These are phyloP conservation scores for Chrysotoxum bicinctum DNA, from an alignment of 2,888 invertebrate genomes.

Conservation along the genomic window DNA sequence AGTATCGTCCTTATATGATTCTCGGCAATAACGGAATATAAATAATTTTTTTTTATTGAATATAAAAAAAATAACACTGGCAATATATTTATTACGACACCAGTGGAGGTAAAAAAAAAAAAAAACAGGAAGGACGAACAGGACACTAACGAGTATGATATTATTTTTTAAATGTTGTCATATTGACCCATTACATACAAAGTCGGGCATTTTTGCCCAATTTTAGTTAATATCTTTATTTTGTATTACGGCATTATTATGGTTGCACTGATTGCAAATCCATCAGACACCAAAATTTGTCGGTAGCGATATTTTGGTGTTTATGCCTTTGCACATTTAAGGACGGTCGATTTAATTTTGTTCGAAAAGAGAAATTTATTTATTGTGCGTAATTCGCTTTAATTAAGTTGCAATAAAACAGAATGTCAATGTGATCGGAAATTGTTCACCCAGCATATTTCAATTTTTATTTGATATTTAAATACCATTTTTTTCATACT, in stretches of 20 bases:
- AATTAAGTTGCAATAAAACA: not conserved
- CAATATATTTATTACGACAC: constrained; percentile 6
- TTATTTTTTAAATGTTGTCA: not conserved
- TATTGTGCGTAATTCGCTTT: not conserved
- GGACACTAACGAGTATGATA: not conserved
- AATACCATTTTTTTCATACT: too few species aligned
- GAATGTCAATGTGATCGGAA: too few species aligned
- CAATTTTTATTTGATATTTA: too few species aligned
- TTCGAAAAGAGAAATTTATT: too few species aligned
- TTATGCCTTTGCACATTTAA: too few species aligned
- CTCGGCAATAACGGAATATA: constrained; percentile 1
- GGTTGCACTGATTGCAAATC: not conserved
- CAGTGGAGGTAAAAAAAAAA: not conserved
- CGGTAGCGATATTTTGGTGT: too few species aligned
- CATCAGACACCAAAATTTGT: too few species aligned
- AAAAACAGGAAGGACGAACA: not conserved
- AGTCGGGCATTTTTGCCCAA: not conserved
- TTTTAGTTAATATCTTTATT: constrained; percentile 6
- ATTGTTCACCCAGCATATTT: too few species aligned
- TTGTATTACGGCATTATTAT: not conserved
- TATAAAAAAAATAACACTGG: not conserved
- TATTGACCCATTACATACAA: not conserved
- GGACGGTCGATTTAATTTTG: too few species aligned
- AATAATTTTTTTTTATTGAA: not conserved
- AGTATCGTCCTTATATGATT: not conserved